phyloP scores from a whole-genome alignment of 2,888 invertebrate species.

The Drosophila putrida region DNA sequence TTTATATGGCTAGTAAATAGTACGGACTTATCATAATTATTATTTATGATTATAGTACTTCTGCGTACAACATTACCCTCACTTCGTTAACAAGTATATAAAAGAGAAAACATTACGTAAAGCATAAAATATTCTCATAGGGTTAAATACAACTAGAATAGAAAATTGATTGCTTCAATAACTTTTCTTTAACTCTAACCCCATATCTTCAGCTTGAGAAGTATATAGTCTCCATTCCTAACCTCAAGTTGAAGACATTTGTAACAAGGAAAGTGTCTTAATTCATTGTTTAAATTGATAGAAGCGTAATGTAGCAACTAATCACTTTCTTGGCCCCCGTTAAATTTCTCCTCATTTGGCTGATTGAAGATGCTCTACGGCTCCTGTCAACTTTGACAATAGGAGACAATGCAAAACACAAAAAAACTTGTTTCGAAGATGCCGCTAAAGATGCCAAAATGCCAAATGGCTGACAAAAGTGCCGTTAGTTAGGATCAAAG shows the following conservation, averaged over 20 bases:
- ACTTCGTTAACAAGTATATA: no score
- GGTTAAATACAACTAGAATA: no score
- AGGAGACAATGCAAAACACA: slow-evolving; percentile 3
- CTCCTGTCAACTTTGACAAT: slow-evolving; percentile 42
- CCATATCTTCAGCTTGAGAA: neutral
- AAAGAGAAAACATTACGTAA: no score
- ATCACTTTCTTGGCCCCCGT: slow-evolving; percentile 21
- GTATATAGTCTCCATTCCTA: neutral
- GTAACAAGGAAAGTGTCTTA: neutral
- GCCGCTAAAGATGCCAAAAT: slow-evolving; percentile 37
- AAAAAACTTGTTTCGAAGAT: slow-evolving; percentile 21
- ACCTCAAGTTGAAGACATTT: neutral
- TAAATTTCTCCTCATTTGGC: slow-evolving; percentile 52
- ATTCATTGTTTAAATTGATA: neutral
- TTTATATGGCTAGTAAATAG: no score
- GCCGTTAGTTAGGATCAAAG: slow-evolving; percentile 71
- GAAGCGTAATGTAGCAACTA: neutral
- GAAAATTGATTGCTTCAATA: no score
- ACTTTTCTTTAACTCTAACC: neutral
- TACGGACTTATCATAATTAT: no score
- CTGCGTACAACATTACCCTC: no score
- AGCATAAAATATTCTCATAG: no score
- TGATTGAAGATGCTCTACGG: slow-evolving; percentile 36
- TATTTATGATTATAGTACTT: no score
- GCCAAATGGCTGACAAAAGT: slow-evolving; percentile 46